Base-by-base conservation (phyloP, 2,888 invertebrate species). In the Leptopilina myrica region DNA sequence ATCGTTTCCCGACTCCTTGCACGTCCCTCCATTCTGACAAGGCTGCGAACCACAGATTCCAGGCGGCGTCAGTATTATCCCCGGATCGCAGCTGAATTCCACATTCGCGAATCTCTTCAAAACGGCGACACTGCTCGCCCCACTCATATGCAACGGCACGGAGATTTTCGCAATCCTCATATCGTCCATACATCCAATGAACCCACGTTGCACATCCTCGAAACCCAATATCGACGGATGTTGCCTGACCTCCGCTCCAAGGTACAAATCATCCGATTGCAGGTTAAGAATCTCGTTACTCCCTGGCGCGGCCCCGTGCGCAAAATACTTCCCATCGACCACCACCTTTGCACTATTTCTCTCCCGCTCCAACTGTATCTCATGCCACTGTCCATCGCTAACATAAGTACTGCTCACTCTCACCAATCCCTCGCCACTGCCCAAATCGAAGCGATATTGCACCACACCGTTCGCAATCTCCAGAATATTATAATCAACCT, bases 381-480 rank as follows among this genome's bases (percentile, higher is more conserved):
- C 95, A 90, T 97, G 97, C 97, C 97, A 97, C 85, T 94, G 94
- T 6, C 97, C 97, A 89, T 97, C 97, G 46, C 96, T 95, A n/a
- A 97, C 94, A 87, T 94, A 94, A n/a, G 95, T 93, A 79, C 95
- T 95, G 49, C 95, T 94, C 2, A 97, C 96, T 82, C 96, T 94
- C 49, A 98, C 96, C 77, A 96, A 92, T 59, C 97, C 98, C 92
- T 96, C 96, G 7, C 98, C 99, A 84, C 96, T 96, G 26, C 99
- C 99, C 85, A 98, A 94, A 91, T 99, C 97, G 93, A 98, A 97
- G 84, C 97, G 95, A 92, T 97, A 98, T 91, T 97, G 97, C 12
- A 98, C 94, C 75, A 95, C 94, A 0, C 98, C 98, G 90, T 97
- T 96, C 20, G 95, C 95, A 78, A 96, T 95, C 94, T 98, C 98